Evolutionary conservation across 2,888 invertebrate species (phyloP).

Genomic region (Apodemia hepburni): DNA sequence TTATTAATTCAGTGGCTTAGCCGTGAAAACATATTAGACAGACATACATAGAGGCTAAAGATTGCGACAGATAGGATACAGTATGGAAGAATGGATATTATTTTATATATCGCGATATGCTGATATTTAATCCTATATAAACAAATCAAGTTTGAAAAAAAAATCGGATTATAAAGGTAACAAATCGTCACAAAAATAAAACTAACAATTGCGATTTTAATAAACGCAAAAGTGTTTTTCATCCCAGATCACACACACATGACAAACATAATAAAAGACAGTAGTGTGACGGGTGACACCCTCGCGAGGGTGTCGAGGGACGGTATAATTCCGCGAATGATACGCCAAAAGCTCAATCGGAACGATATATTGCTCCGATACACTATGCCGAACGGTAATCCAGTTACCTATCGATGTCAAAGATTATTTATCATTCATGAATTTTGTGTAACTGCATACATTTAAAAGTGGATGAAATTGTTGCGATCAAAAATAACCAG

Average conservation of each 20-base stretch:
- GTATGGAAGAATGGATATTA: too few species aligned
- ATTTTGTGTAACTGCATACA: conserved; percentile 5
- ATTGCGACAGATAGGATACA: too few species aligned
- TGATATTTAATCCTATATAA: too few species aligned
- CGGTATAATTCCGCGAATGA: conserved; percentile 57
- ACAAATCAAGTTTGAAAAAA: too few species aligned
- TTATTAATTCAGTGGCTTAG: too few species aligned
- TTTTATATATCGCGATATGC: too few species aligned
- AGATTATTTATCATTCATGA: conserved; percentile 41
- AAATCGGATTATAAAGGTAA: background rate
- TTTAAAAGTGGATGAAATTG: background rate
- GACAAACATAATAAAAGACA: conserved; percentile 33
- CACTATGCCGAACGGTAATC: conserved; percentile 63
- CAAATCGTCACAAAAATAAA: background rate
- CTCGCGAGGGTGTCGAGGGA: conserved; percentile 36
- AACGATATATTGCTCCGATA: conserved; percentile 68
- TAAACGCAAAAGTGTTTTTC: conserved; percentile 14
- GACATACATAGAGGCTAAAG: too few species aligned
- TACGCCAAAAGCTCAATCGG: conserved; percentile 75
- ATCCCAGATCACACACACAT: conserved; percentile 15
- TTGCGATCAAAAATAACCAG: too few species aligned
- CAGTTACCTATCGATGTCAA: conserved; percentile 58
- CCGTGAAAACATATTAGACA: too few species aligned
- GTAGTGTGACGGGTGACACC: conserved; percentile 39
- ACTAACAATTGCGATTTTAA: conserved; percentile 8